These are phyloP conservation scores for Pachypanchax playfairii DNA, from an alignment of 2,113 vertebrate species.

Conservation along the genomic window DNA sequence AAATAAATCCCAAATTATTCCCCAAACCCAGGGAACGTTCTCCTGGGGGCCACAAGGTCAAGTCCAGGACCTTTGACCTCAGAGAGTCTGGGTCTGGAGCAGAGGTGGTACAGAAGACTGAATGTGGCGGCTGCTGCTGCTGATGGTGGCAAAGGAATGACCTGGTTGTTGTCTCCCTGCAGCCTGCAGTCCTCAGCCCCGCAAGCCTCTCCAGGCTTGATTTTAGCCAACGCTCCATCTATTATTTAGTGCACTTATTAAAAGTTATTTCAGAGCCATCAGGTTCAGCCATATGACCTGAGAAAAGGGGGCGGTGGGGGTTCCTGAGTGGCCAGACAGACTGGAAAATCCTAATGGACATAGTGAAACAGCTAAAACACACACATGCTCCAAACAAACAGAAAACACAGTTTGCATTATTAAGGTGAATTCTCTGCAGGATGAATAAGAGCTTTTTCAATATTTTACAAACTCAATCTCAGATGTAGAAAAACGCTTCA, in stretches of 20 bases:
- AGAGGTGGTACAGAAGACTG: conserved; percentile 62
- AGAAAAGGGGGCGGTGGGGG: conserved; percentile 55
- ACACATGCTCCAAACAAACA: conserved; percentile 77
- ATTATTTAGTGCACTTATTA: conserved; percentile 86
- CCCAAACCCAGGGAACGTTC: conserved; percentile 73
- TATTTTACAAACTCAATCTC: conserved; percentile 74
- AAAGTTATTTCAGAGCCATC: conserved; percentile 84
- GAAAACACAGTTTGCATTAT: conserved; percentile 78
- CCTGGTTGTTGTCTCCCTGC: conserved; percentile 67
- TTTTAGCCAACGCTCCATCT: conserved; percentile 79
- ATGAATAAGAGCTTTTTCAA: conserved; percentile 75
- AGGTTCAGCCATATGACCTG: conserved; percentile 81
- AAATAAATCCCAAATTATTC: conserved; percentile 80
- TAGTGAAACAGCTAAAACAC: conserved; percentile 76
- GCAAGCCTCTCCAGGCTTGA: conserved; percentile 63
- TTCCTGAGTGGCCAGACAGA: conserved; percentile 76
- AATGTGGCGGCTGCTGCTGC: conserved; percentile 42
- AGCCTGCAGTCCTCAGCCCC: conserved; percentile 64
- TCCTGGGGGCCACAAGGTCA: conserved; percentile 80
- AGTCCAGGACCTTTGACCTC: conserved; percentile 82
- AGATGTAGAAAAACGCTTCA: conserved; percentile 76
- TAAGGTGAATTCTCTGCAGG: conserved; percentile 73
- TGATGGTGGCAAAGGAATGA: conserved; percentile 49
- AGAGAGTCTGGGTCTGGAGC: conserved; percentile 73
- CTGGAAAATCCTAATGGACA: conserved; percentile 78